Evolutionary conservation across 1,140 invertebrate species (phyloP).

Genomic region (Drosophila fuyamai): DNA sequence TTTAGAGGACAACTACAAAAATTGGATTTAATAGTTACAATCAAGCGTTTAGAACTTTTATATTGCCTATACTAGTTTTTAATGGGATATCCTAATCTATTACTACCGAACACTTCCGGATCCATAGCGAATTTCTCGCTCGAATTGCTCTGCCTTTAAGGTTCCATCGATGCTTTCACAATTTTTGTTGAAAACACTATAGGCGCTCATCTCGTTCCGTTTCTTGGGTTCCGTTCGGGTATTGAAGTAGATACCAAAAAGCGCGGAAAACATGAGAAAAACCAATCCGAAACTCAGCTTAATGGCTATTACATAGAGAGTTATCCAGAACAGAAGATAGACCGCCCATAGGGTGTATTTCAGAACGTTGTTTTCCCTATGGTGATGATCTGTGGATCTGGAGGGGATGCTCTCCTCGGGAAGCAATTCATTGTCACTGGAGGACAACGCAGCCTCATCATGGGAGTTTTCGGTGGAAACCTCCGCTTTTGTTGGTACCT

Average conservation of each 20-base stretch:
- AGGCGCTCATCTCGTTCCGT: conserved; percentile 94
- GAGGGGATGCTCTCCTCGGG: conserved; percentile 13
- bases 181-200: conserved; percentile 98
- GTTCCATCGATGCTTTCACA: conserved; percentile 97
- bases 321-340: conserved; percentile 88
- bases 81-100: neutral
- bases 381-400: conserved; percentile 8
- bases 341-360: conserved; percentile 84
- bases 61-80: conserved; percentile 1
- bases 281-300: conserved; percentile 95
- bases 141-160: conserved; percentile 97
- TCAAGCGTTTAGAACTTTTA: neutral
- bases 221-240: conserved; percentile 90
- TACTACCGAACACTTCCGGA: conserved; percentile 80
- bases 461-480: conserved; percentile 1
- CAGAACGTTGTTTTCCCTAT: conserved; percentile 55
- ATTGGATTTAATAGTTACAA: too few species aligned
- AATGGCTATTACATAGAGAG: conserved; percentile 89
- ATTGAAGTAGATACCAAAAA: conserved; percentile 94
- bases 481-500: conserved; percentile 17
- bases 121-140: conserved; percentile 92
- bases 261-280: conserved; percentile 92
- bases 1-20: too few species aligned
- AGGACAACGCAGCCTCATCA: conserved; percentile 37
- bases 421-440: conserved; percentile 42